Evolutionary conservation across 2,797 vertebrate species (phyloP).

Genomic region (Poeciliopsis turneri): DNA sequence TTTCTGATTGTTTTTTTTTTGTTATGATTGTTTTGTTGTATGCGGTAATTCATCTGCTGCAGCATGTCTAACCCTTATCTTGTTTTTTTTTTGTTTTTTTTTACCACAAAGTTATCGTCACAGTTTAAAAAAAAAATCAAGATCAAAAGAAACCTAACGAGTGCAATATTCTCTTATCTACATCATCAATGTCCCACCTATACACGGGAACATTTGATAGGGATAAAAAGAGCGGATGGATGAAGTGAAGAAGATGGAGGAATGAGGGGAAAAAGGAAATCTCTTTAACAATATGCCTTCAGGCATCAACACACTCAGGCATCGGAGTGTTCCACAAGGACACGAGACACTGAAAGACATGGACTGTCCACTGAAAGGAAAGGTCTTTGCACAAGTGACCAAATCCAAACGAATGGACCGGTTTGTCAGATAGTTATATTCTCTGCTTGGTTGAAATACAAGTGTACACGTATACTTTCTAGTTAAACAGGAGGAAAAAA

Average conservation of each 20-base stretch:
- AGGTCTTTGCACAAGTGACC: slow-evolving; percentile 67
- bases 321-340: slow-evolving; percentile 67
- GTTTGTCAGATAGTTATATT: slow-evolving; percentile 47
- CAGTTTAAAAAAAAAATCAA: slow-evolving; percentile 62
- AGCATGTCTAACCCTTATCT: slow-evolving; percentile 73
- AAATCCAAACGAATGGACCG: slow-evolving; percentile 57
- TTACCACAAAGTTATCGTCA: slow-evolving; percentile 74
- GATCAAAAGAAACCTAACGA: slow-evolving; percentile 76
- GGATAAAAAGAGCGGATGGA: slow-evolving; percentile 21
- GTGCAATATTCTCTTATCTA: slow-evolving; percentile 79
- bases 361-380: slow-evolving; percentile 66
- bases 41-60: slow-evolving; percentile 62
- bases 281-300: slow-evolving; percentile 69
- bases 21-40: slow-evolving; percentile 13
- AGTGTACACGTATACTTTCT: slow-evolving; percentile 63
- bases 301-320: slow-evolving; percentile 69
- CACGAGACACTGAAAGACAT: slow-evolving; percentile 66
- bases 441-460: slow-evolving; percentile 59
- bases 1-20: slow-evolving; percentile 56
- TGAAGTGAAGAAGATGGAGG: slow-evolving; percentile 20
- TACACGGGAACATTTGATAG: slow-evolving; percentile 69
- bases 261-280: slow-evolving; percentile 39
- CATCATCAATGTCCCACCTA: slow-evolving; percentile 72
- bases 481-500: slow-evolving; percentile 79
- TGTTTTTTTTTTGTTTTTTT: slow-evolving; percentile 49